Evolutionary conservation across 1,140 invertebrate genomes (phyloP).

Genomic region (Drosophila dunni): DNA sequence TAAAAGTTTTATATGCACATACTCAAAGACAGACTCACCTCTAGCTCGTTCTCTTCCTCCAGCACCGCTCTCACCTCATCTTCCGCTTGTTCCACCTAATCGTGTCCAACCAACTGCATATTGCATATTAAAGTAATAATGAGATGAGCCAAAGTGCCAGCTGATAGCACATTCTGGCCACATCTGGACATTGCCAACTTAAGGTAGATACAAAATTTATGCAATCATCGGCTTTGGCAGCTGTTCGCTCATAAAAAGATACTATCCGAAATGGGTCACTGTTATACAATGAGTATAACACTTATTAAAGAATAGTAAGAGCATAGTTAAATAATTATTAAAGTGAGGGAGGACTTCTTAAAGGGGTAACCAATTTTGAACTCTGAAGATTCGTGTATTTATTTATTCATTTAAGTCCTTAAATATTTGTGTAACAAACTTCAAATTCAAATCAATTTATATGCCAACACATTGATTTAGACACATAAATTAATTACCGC

Average conservation of each 20-base stretch:
- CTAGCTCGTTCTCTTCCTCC: not conserved
- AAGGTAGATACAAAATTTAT: conserved; percentile 28
- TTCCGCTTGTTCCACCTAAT: not conserved
- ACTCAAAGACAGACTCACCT: conserved; percentile 8
- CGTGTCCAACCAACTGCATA: conserved; percentile 19
- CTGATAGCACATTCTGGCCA: conserved; percentile 30
- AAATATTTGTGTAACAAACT: too few relatives aligned
- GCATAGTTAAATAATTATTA: too few relatives aligned
- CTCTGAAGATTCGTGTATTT: too few relatives aligned
- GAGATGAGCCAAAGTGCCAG: conserved; percentile 50
- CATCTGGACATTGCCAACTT: conserved; percentile 30
- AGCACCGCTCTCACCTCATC: not conserved
- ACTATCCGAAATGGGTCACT: conserved; percentile 2
- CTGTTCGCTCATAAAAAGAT: not conserved
- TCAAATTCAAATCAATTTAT: too few relatives aligned
- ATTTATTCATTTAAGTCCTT: too few relatives aligned
- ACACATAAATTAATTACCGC: too few relatives aligned
- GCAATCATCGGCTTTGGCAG: conserved; percentile 26
- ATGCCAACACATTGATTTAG: too few relatives aligned
- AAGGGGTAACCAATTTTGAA: too few relatives aligned
- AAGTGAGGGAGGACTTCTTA: too few relatives aligned
- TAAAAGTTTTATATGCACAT: conserved; percentile 74
- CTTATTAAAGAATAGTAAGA: not conserved
- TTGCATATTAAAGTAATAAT: conserved; percentile 58
- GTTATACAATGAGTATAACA: not conserved